A percentile compares a stretch with the other conserved stretches of the same genome.
These are phyloP conservation scores for Parnassius smintheus DNA, from an alignment of 2,888 invertebrate genomes.

Conservation along the genomic window DNA sequence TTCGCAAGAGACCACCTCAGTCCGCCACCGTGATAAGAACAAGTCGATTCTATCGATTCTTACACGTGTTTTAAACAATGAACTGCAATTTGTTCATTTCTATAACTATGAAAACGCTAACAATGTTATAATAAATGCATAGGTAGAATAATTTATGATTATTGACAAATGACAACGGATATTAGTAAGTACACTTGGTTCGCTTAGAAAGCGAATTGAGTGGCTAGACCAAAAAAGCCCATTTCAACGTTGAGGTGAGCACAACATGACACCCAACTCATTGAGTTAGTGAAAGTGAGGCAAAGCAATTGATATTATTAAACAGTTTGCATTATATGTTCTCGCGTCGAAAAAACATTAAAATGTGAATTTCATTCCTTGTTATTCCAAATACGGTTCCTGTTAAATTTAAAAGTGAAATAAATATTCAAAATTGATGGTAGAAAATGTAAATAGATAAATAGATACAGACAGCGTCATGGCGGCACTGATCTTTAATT, in stretches of 20 bases:
- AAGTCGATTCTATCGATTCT: slow-evolving; percentile 58
- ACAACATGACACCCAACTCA: slow-evolving; percentile 65
- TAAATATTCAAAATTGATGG: slow-evolving; percentile 60
- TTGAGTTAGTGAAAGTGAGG: slow-evolving; percentile 68
- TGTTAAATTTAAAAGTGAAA: slow-evolving; percentile 58
- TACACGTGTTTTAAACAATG: slow-evolving; percentile 47
- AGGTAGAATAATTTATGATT: slow-evolving; percentile 15
- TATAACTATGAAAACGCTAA: slow-evolving; percentile 15
- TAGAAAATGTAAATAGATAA: slow-evolving; percentile 39
- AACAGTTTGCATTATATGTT: slow-evolving; percentile 43
- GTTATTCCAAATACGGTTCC: slow-evolving; percentile 55
- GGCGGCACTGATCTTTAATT: slow-evolving; percentile 52
- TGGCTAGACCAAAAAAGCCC: slow-evolving; percentile 45
- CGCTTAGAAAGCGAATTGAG: slow-evolving; percentile 60
- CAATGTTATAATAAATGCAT: slow-evolving; percentile 14
- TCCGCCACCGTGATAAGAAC: slow-evolving; percentile 53
- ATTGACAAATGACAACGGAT: slow-evolving; percentile 21
- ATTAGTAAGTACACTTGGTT: slow-evolving; percentile 35
- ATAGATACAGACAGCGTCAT: slow-evolving; percentile 44
- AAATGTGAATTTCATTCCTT: slow-evolving; percentile 44
- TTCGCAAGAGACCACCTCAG: slow-evolving; percentile 59
- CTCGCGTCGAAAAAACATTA: slow-evolving; percentile 31
- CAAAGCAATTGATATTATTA: slow-evolving; percentile 58
- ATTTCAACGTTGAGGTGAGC: slow-evolving; percentile 52
- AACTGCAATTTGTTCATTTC: slow-evolving; percentile 14